These are phyloP conservation scores for Aporophyla lueneburgensis DNA, from an alignment of 2,888 invertebrate species.

Conservation along the genomic window DNA sequence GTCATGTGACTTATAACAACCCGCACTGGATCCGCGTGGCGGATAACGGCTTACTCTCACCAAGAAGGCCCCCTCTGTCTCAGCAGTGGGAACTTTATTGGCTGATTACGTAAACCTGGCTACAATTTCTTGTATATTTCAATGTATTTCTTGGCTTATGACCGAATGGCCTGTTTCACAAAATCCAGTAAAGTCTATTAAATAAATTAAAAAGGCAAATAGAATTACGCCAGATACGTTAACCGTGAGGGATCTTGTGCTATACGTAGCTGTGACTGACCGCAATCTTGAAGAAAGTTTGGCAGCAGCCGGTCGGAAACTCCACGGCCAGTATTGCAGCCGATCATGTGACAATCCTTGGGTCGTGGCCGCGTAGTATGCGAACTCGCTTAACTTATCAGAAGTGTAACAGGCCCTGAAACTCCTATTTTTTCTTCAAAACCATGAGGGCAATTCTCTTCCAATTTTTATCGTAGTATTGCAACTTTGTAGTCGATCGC, in stretches of 20 bases:
- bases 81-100: too few relatives aligned
- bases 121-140: neutral
- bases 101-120: neutral
- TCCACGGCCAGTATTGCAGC: neutral
- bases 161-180: too few relatives aligned
- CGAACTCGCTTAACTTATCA: neutral
- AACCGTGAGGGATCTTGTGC: neutral
- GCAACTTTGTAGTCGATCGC: constrained; percentile 3
- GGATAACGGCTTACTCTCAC: too few relatives aligned
- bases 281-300: neutral
- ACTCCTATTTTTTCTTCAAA: neutral
- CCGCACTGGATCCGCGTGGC: too few relatives aligned
- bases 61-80: too few relatives aligned
- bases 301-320: too few relatives aligned
- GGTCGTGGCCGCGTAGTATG: too few relatives aligned
- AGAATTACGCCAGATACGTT: neutral
- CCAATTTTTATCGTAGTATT: too few relatives aligned
- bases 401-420: neutral
- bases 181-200: neutral
- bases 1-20: too few relatives aligned
- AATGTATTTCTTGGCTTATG: neutral
- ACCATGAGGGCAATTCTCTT: neutral
- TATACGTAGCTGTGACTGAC: neutral
- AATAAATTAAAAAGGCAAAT: neutral
- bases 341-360: neutral